phyloP scores from a whole-genome alignment of 2,797 vertebrate genomes.

The Eupleurogrammus muticus region DNA sequence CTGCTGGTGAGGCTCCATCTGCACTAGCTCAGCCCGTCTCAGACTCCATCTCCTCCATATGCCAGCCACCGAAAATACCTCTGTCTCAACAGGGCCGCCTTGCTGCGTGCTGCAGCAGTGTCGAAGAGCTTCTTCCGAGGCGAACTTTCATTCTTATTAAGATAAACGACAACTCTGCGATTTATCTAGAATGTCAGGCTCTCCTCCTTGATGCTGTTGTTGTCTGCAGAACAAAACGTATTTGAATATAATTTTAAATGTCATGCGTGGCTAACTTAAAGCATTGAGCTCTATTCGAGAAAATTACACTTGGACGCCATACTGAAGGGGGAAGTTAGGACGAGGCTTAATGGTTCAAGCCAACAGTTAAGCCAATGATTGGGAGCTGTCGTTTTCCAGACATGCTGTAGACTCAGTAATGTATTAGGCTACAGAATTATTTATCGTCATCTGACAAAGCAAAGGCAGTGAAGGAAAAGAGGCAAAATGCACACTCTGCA shows the following conservation, averaged over 20 bases:
- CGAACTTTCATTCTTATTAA: conserved; percentile 55
- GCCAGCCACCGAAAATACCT: conserved; percentile 65
- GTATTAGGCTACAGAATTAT: conserved; percentile 4
- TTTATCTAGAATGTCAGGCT: conserved; percentile 51
- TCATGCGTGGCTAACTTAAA: conserved; percentile 35
- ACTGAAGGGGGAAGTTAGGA: conserved; percentile 23
- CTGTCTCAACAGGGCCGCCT: conserved; percentile 30
- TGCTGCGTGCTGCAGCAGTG: conserved; percentile 47
- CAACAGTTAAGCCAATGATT: conserved; percentile 10
- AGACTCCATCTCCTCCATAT: conserved; percentile 59
- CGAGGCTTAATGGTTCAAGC: conserved; percentile 33
- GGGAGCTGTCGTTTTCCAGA: conserved; percentile 29
- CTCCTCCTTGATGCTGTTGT: conserved; percentile 28
- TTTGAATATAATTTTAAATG: conserved; percentile 26
- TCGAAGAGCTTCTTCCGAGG: conserved; percentile 58
- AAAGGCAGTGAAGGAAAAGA: conserved; percentile 1
- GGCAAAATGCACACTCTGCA: conserved; percentile 4
- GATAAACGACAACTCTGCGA: conserved; percentile 63
- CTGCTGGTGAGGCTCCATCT: conserved; percentile 53
- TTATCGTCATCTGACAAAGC: conserved; percentile 5
- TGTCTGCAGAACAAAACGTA: conserved; percentile 42
- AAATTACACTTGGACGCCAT: conserved; percentile 36
- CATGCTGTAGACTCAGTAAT: background rate
- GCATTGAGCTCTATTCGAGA: conserved; percentile 29
- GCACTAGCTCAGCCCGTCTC: conserved; percentile 45